phyloP scores from a whole-genome alignment of 1,140 invertebrate species.

The Hormaphis cornu region DNA sequence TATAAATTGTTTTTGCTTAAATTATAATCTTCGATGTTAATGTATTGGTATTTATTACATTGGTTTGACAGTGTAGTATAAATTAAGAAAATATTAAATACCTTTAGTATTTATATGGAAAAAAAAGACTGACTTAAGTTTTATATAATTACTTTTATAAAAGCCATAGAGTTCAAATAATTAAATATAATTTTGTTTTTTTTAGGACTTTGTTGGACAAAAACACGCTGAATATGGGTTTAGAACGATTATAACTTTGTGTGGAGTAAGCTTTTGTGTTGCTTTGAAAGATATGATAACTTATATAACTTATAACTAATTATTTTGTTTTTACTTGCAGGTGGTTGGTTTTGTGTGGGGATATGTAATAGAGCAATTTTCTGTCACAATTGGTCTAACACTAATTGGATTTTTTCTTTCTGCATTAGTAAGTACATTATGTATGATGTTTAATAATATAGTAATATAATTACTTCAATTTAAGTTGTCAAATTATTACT shows the following conservation, averaged over 20 bases:
- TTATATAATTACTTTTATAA: too few species aligned
- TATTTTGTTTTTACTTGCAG: neutral
- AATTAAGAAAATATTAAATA: too few species aligned
- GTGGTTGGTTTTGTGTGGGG: constrained; percentile 17
- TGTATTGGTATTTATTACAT: too few species aligned
- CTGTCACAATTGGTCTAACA: constrained; percentile 24
- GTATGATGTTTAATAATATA: neutral
- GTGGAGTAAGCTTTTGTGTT: constrained; percentile 4
- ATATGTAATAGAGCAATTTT: constrained; percentile 24
- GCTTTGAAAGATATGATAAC: neutral
- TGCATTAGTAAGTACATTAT: constrained; percentile 12
- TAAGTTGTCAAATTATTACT: neutral
- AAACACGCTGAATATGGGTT: constrained; percentile 25
- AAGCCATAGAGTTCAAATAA: too few species aligned
- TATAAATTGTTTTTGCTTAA: neutral
- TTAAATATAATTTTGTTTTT: neutral
- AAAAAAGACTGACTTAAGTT: too few species aligned
- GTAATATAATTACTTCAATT: neutral
- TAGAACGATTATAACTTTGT: constrained; percentile 14
- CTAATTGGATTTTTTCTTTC: constrained; percentile 24
- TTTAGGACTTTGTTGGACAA: constrained; percentile 25
- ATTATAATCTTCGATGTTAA: too few species aligned
- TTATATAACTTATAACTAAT: neutral
- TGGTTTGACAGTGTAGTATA: too few species aligned
- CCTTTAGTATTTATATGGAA: too few species aligned